Conservation (phyloP, 2,888 invertebrate species). For the Drosophila pseudotalamancana region DNA sequence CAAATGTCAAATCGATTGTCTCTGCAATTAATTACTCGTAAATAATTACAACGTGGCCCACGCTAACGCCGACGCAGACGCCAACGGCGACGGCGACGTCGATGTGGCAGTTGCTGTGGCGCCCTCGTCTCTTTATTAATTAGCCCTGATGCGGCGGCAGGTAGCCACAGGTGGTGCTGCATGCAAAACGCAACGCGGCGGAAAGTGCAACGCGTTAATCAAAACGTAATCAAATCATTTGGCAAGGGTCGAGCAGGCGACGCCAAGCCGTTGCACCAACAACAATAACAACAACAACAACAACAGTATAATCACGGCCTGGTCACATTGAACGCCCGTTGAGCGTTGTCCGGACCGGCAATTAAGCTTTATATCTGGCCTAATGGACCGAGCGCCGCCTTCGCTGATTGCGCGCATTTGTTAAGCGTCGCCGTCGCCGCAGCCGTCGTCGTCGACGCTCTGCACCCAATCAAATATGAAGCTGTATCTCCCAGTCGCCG, state of each 20-base stretch:
- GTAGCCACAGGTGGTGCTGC: conserved; percentile 80
- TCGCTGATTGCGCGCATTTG: conserved; percentile 82
- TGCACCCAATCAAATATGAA: conserved; percentile 76
- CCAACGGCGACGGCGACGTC: neutral
- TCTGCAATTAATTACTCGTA: conserved; percentile 76
- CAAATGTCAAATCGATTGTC: conserved; percentile 78
- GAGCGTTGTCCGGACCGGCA: conserved; percentile 82
- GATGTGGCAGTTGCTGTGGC: conserved; percentile 21
- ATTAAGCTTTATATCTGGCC: conserved; percentile 84
- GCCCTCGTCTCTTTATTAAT: conserved; percentile 78
- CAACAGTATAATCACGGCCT: conserved; percentile 63
- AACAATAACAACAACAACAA: conserved; percentile 2
- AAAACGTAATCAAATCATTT: conserved; percentile 79
- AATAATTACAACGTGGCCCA: conserved; percentile 72
- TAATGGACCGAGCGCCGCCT: conserved; percentile 84
- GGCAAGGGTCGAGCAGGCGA: conserved; percentile 52
- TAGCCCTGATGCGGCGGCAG: conserved; percentile 75
- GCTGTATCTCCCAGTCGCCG: conserved; percentile 32
- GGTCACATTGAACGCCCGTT: conserved; percentile 73
- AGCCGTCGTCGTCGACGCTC: conserved; percentile 15
- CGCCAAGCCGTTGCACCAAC: conserved; percentile 17
- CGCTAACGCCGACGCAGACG: conserved; percentile 48
- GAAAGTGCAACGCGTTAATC: conserved; percentile 78
- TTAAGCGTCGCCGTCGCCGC: conserved; percentile 56
- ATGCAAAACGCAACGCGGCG: conserved; percentile 66